Percentiles rank a stretch among this genome's conserved stretches.
phyloP scores from a whole-genome alignment of 2,113 vertebrate species.

The Genyomyrus donnyi region DNA sequence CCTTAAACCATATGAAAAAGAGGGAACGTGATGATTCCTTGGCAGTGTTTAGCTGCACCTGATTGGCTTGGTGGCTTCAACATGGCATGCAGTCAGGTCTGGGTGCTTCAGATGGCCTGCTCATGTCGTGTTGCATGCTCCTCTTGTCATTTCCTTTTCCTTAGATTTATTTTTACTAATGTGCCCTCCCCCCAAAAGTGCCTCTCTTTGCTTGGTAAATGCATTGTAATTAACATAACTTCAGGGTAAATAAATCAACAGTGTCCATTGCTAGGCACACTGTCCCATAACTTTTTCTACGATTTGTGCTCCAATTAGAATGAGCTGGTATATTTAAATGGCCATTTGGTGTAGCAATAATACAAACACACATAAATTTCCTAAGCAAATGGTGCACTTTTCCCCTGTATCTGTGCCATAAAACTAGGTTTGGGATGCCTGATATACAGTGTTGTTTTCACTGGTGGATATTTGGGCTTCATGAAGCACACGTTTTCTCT shows the following conservation, averaged over 20 bases:
- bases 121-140: slow-evolving; percentile 44
- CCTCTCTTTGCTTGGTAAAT: slow-evolving; percentile 61
- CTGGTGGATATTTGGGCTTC: slow-evolving; percentile 66
- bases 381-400: slow-evolving; percentile 34
- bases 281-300: slow-evolving; percentile 33
- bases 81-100: slow-evolving; percentile 5
- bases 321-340: slow-evolving; percentile 29
- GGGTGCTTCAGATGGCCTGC: background rate
- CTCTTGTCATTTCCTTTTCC: background rate
- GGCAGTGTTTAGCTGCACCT: background rate
- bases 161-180: slow-evolving; percentile 30
- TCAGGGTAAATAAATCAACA: slow-evolving; percentile 32
- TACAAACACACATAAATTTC: background rate
- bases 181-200: slow-evolving; percentile 50
- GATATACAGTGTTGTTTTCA: slow-evolving; percentile 43
- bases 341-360: slow-evolving; percentile 65
- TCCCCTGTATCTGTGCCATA: slow-evolving; percentile 32
- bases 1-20: slow-evolving; percentile 18
- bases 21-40: background rate
- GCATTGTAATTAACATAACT: slow-evolving; percentile 50
- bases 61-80: slow-evolving; percentile 26
- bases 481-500: slow-evolving; percentile 74
- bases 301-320: slow-evolving; percentile 43
- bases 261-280: slow-evolving; percentile 32
- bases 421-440: slow-evolving; percentile 43